Evolutionary conservation across 2,797 vertebrate species (phyloP).

Genomic region (Poeciliopsis turneri): DNA sequence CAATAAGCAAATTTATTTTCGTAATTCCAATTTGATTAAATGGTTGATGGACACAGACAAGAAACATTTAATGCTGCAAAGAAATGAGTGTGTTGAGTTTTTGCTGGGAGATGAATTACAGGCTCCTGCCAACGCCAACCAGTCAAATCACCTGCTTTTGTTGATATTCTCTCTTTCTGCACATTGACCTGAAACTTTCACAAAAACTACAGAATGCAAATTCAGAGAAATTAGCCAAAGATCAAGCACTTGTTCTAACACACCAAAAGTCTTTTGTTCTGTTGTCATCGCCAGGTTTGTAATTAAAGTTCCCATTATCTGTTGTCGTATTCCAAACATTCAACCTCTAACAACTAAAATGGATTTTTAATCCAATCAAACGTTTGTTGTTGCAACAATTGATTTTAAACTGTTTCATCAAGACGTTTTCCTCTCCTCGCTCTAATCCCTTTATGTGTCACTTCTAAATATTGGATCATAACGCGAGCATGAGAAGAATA

Average conservation of each 20-base stretch:
- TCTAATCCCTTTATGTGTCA: slow-evolving; percentile 59
- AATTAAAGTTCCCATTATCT: not conserved
- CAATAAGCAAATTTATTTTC: too few relatives aligned
- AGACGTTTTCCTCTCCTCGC: slow-evolving; percentile 35
- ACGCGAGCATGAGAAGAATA: slow-evolving; percentile 44
- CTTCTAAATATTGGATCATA: slow-evolving; percentile 46
- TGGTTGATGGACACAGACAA: not conserved
- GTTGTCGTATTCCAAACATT: not conserved
- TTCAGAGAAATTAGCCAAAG: not conserved
- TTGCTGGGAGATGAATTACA: not conserved
- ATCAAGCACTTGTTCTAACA: not conserved
- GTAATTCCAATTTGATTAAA: too few relatives aligned
- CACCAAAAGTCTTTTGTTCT: not conserved
- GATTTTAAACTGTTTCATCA: slow-evolving; percentile 51
- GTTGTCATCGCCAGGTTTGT: not conserved
- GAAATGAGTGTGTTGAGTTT: not conserved
- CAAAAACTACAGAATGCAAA: not conserved
- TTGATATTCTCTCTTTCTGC: not conserved
- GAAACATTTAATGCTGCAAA: not conserved
- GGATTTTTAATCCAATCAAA: not conserved
- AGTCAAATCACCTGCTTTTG: not conserved
- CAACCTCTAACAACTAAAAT: not conserved
- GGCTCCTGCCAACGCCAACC: not conserved
- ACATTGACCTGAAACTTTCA: not conserved
- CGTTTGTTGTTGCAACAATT: slow-evolving; percentile 13